Evolutionary conservation across 2,888 invertebrate genomes (phyloP), one percentile per base, ranked within the genome.

Genomic region (Nyleta sp.): DNA sequence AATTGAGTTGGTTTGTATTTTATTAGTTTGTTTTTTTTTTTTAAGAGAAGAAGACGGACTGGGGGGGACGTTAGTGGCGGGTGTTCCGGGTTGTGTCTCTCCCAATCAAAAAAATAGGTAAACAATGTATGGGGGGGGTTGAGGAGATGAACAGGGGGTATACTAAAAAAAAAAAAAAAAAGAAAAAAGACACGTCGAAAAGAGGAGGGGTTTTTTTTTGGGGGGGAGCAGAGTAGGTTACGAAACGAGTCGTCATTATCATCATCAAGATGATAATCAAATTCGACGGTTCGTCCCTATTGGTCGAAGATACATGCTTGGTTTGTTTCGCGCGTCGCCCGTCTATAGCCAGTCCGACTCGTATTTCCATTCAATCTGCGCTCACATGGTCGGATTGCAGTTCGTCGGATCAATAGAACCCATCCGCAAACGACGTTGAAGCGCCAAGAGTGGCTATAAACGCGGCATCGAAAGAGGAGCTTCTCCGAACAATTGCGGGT

Each of bases 181-280:
- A 72, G 72, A 64, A 73, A 50, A 73, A 65, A 59, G 31, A 59
- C 28, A 57, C 33, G 42, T 50, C 11, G 42, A 48, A 64, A 46
- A 42, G 10, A 42, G 42, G n/a, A n/a, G n/a, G n/a, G n/a, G n/a
- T n/a, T n/a, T n/a, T n/a, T n/a, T n/a, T n/a, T n/a, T n/a, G n/a
- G n/a, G n/a, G n/a, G n/a, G n/a, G n/a, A n/a, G n/a, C n/a, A 42
- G 42, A 42, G 17, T 17, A 17, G 17, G 15, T 17, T 7, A 15
- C 2, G 15, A 42, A 42, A 42, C 4, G 5, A 4, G 42, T 42
- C 17, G 17, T 13, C 5, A 17, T 13, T 2, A 28, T 59, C 31
- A 11, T 59, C 18, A 13, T 40, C 10, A 24, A 59, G 18, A 15
- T n/a, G 31, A 7, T 3, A 42, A 20, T n/a, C 42, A 42, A 28